Percentiles rank a stretch among this genome's conserved stretches.
phyloP scores from a whole-genome alignment of 2,113 vertebrate species.

The Indicator maculatus region DNA sequence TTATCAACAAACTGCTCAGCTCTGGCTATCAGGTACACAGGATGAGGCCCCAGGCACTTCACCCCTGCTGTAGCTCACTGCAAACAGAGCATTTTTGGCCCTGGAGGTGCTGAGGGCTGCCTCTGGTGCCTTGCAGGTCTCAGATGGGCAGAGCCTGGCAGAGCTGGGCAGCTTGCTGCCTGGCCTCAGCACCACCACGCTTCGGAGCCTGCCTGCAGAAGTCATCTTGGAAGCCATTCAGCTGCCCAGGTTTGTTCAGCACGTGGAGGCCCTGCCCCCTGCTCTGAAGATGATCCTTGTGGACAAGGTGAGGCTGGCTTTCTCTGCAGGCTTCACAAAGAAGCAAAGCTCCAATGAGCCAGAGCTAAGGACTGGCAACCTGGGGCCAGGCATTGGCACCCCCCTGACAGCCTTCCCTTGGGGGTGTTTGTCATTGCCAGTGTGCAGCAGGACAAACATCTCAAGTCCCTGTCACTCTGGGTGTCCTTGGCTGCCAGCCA shows the following conservation, averaged over 20 bases:
- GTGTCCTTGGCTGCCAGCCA: neutral
- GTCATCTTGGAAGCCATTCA: conserved; percentile 43
- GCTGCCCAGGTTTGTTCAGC: conserved; percentile 35
- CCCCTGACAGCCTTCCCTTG: neutral
- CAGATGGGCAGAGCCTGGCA: neutral
- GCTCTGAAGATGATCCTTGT: conserved; percentile 37
- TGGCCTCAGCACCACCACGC: conserved; percentile 9
- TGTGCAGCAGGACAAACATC: neutral
- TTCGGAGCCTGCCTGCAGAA: neutral
- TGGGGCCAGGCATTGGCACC: neutral
- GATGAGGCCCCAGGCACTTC: neutral
- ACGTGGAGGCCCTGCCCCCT: neutral
- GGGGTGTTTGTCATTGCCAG: neutral
- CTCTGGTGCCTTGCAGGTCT: neutral
- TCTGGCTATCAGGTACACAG: conserved; percentile 51
- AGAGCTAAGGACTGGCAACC: neutral
- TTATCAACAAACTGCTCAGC: conserved; percentile 10
- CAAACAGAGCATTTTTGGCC: neutral
- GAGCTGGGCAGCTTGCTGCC: conserved; percentile 48
- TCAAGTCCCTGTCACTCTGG: neutral
- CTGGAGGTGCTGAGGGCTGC: neutral
- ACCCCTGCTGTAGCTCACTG: neutral
- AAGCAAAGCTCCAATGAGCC: neutral
- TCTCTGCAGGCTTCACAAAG: neutral
- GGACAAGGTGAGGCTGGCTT: conserved; percentile 50